Base-by-base conservation (phyloP, 2,888 invertebrate species). In the Agapostemon virescens region DNA sequence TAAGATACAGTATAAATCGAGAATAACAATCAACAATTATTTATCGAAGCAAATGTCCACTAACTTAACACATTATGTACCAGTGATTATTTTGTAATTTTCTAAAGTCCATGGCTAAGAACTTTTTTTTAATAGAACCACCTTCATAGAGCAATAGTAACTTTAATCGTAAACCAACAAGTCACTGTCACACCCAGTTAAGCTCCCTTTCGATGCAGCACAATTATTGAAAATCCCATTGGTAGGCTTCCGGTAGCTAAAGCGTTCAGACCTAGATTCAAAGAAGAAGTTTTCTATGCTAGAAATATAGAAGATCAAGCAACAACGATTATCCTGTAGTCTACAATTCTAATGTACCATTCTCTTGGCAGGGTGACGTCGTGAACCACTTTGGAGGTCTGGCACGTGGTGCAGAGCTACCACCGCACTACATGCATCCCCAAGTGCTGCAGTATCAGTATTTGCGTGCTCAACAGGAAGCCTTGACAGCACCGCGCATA, bases 391-490 rank as follows among this genome's bases (percentile, higher is more conserved):
- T 92, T 49, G 93, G 93, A 63, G 91, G 91, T 61, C 83, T 93
- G 38, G 85, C 92, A 33, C 90, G 93, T 67, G 88, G 89, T 0
- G 93, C 93, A 73, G 91, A 94, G 74, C 88, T 93, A 55, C 93
- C 94, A 42, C 93, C 94, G 2, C 94, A 94, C 87, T 95, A 94
- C 85, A 93, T 94, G 86, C 94, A 94, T 82, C 93, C 93, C 0
- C 94, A 94, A 83, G 93, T 94, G 15, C 90, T 94, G 85, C 94
- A 94, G 83, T 94, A 95, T 82, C 94, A 94, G 84, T 94, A 93
- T 85, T 90, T 95, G 69, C 93, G 95, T 74, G 93, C 93, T 0
- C 93, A 93, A 77, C 93, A 93, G 78, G 93, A 93, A 79, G 91
- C 91, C 9, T 76, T 93, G 6, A 92, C 90, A 7, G 90, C 91